Evolutionary conservation across 2,888 invertebrate species (phyloP).

Genomic region (Drosophila nigricruria): DNA sequence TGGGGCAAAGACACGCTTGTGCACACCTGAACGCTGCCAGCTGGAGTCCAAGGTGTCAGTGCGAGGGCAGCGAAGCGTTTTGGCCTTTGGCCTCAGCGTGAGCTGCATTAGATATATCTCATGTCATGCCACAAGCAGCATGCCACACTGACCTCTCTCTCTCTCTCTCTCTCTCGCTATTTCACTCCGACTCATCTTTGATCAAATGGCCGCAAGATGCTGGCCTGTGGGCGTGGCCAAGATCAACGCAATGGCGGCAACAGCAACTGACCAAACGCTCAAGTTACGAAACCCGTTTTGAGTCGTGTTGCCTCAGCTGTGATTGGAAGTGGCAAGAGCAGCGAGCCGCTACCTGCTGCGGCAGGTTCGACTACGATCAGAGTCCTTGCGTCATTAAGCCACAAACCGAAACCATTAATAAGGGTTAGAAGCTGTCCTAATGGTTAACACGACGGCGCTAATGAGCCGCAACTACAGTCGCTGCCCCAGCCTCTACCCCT

Average conservation of each 20-base stretch:
- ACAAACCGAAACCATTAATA: conserved; percentile 58
- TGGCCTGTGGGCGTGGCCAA: conserved; percentile 35
- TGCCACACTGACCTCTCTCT: background rate
- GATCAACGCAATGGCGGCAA: conserved; percentile 46
- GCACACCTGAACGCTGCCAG: conserved; percentile 19
- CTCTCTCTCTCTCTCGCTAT: background rate
- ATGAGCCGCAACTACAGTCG: conserved; percentile 64
- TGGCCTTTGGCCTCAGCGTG: background rate
- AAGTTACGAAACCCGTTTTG: conserved; percentile 68
- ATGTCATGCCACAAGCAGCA: background rate
- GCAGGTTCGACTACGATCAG: background rate
- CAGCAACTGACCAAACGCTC: conserved; percentile 57
- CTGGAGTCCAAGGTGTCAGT: conserved; percentile 46
- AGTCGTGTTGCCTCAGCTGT: conserved; percentile 51
- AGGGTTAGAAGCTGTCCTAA: conserved; percentile 46
- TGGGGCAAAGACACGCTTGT: conserved; percentile 2
- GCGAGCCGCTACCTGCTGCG: conserved; percentile 10
- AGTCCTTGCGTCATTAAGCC: conserved; percentile 52
- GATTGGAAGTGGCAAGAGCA: conserved; percentile 60
- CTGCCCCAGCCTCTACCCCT: background rate
- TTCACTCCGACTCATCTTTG: background rate
- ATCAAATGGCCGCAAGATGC: conserved; percentile 30
- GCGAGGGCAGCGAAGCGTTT: conserved; percentile 56
- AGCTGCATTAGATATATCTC: conserved; percentile 27
- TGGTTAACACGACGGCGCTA: conserved; percentile 62